Base-by-base conservation (phyloP, 2,113 vertebrate genomes). In the Ardeotis arabs region DNA sequence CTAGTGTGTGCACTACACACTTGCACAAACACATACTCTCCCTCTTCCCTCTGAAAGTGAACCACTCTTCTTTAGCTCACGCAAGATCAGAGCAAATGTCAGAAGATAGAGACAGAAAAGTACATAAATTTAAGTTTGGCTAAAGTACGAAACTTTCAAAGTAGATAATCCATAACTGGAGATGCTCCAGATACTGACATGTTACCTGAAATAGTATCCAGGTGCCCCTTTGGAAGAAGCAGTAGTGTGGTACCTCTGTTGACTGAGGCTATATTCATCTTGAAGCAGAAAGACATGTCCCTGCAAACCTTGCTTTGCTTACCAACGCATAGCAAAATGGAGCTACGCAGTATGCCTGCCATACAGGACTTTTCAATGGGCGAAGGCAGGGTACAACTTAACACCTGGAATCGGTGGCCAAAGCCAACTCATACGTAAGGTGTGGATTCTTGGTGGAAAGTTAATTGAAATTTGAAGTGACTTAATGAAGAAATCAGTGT, bases 201-300 rank as follows among this genome's bases (percentile, higher is more conserved):
- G 21, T 86, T 86, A 35, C 2, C 52, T 86, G 50, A 55, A 55
- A 37, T 31, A 72, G 12, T 50, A 41, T 63, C 55, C 24, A 15
- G 0, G 0, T 64, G 28, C 25, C 31, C 18, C 17, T 92, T 72
- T 11, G 19, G 70, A 45, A 20, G 7, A 27, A 85, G 39, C 35
- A 66, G 37, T n/a, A 1, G 1, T 25, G 35, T 31, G 0, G 0
- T 60, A 22, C 11, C 7, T 76, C 50, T 37, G 9, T 45, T 81
- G 8, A 5, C 66, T 28, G 74, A 45, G 68, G 55, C 50, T 70
- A 21, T 33, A 2, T 59, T 67, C 4, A 1, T 73, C 53, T 66
- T 33, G 78, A 77, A 55, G 13, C 24, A 35, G 72, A 69, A 84
- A n/a, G 22, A 17, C 9, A 4, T 3, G 5, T 55, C n/a, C 52